Base-by-base conservation (phyloP, 1,140 invertebrate species). In the Macrotrachela quadricornifera region DNA sequence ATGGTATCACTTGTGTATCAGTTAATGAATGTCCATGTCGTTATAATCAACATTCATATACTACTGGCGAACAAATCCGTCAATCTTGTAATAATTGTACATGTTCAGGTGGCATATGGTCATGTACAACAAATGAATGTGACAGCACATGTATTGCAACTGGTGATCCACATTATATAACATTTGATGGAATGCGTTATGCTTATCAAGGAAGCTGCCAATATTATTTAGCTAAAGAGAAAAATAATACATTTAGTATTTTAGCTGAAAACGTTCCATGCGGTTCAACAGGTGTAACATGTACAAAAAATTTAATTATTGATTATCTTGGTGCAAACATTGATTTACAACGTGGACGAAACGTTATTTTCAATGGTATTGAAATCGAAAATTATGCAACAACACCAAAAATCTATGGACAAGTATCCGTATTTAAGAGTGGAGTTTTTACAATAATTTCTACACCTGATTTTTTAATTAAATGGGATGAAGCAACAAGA, bases 201-300 rank as follows among this genome's bases (percentile, higher is more conserved):
- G 81, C 86, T 62, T 88, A 87, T 66, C 82, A 87, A 66, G 83
- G 85, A 37, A 58, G 79, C 45, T 91, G 85, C 63, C 79, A 83
- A 54, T 88, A 88, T 61, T 73, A 85, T 13, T 67, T 88, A 10
- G 78, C 78, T 1, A 83, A 85, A 65, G 59, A 61, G 1, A 57
- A 50, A 1, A 53, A 57, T 17, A 55, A 49, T 46, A 58, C 57
- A 37, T 64, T 65, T 50, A 57, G 58, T 21, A 59, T 70, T 44
- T 61, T 59, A 41, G 65, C 68, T 12, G 71, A 83, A 73, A 82
- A 83, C 61, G 79, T 82, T 14, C 79, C 80, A 1, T 91, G 85
- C 62, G 83, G 85, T 18, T 80, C 81, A 0, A 77, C 78, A 13
- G 84, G 84, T 0, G 80, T 83, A 0, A 81, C 81, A 1, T 91